These are phyloP conservation scores for Plecotus auritus DNA, from an alignment of 2,113 vertebrate species.

Conservation along the genomic window DNA sequence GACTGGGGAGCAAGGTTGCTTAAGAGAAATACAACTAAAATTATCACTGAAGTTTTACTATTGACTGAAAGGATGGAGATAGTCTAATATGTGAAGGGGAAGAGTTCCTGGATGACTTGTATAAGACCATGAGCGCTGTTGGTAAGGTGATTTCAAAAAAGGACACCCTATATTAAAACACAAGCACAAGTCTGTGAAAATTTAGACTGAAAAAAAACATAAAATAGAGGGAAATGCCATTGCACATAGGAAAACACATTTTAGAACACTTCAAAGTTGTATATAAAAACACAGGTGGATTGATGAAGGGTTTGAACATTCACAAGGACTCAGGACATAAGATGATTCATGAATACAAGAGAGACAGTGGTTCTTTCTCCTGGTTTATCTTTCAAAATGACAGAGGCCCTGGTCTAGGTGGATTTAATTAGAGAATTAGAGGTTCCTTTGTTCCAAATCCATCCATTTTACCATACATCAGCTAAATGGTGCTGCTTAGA, in stretches of 20 bases:
- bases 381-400: background rate
- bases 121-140: background rate
- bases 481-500: background rate
- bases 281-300: background rate
- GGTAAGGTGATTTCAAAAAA: background rate
- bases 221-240: background rate
- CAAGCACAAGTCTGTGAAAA: background rate
- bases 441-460: background rate
- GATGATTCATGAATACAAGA: background rate
- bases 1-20: background rate
- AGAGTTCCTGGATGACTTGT: background rate
- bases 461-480: background rate
- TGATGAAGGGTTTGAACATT: background rate
- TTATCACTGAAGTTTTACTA: background rate
- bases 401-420: background rate
- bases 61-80: background rate
- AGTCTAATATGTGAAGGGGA: background rate
- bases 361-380: background rate
- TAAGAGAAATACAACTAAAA: background rate
- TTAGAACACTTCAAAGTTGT: background rate
- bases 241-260: accelerated
- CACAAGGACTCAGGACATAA: background rate
- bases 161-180: background rate
- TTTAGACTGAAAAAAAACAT: background rate
- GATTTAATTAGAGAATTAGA: background rate